A percentile compares a stretch with the other conserved stretches of the same genome.
These are phyloP conservation scores for Caranx melampygus DNA, from an alignment of 2,113 vertebrate genomes.

Conservation along the genomic window DNA sequence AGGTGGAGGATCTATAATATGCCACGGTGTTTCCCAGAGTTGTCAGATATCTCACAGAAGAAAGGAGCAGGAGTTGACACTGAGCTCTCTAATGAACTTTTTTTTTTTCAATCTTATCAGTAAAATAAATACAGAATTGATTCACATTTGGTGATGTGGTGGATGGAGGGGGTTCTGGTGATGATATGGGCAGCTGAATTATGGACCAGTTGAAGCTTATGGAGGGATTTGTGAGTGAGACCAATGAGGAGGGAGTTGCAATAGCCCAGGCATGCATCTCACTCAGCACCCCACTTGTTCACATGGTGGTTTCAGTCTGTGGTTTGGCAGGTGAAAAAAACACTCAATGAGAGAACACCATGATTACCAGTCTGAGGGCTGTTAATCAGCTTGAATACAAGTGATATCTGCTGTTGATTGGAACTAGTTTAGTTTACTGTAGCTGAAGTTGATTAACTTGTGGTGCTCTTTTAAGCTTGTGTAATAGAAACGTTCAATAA, in stretches of 20 bases:
- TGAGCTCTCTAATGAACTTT: too few species aligned
- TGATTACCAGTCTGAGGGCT: too few species aligned
- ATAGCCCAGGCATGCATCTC: neutral
- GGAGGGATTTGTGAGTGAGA: neutral
- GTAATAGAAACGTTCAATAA: neutral
- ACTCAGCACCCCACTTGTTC: neutral
- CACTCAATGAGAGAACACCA: neutral
- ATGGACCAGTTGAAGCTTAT: neutral
- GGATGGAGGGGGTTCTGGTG: too few species aligned
- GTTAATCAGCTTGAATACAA: neutral
- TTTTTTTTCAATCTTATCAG: too few species aligned
- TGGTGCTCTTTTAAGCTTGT: neutral
- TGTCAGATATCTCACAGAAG: too few species aligned
- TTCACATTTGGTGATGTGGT: too few species aligned
- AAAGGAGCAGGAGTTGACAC: too few species aligned
- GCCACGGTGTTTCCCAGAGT: too few species aligned
- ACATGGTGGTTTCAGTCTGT: slow-evolving; percentile 24
- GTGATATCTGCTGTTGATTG: neutral
- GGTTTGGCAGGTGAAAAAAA: slow-evolving; percentile 18
- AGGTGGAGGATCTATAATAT: too few species aligned
- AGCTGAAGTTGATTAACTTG: too few species aligned
- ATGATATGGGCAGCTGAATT: too few species aligned
- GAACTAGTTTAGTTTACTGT: neutral
- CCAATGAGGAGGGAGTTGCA: neutral
- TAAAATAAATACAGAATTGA: too few species aligned